Evolutionary conservation across 2,113 vertebrate genomes (phyloP).

Genomic region (Gobius niger): DNA sequence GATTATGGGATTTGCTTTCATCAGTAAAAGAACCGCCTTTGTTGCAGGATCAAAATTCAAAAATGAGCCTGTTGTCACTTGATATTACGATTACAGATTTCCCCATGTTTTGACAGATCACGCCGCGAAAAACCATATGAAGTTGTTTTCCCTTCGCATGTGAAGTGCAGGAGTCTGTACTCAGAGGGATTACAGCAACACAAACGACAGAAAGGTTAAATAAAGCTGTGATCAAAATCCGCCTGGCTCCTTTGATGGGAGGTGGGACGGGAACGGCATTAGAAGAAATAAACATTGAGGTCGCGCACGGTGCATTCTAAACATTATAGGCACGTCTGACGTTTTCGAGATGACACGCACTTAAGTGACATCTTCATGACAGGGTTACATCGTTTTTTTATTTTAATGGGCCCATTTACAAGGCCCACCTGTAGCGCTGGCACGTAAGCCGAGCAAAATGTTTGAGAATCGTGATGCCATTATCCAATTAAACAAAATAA

Average conservation of each 20-base stretch:
- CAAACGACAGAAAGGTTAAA: slow-evolving; percentile 51
- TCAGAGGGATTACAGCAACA: slow-evolving; percentile 55
- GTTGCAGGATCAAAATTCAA: slow-evolving; percentile 38
- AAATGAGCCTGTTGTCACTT: slow-evolving; percentile 39
- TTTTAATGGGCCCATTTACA: slow-evolving; percentile 6
- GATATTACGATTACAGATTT: slow-evolving; percentile 50
- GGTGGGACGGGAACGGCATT: slow-evolving; percentile 26
- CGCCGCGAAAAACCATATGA: slow-evolving; percentile 38
- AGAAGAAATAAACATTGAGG: slow-evolving; percentile 38
- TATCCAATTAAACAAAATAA: not conserved
- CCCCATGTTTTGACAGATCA: slow-evolving; percentile 59
- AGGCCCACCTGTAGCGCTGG: slow-evolving; percentile 18
- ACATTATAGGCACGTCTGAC: slow-evolving; percentile 19
- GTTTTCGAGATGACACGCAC: not conserved
- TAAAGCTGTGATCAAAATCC: slow-evolving; percentile 58
- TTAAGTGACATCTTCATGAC: slow-evolving; percentile 1
- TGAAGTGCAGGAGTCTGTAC: slow-evolving; percentile 56
- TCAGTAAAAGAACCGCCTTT: slow-evolving; percentile 34
- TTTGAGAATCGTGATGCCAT: not conserved
- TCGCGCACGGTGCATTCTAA: slow-evolving; percentile 16
- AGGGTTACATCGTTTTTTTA: slow-evolving; percentile 2
- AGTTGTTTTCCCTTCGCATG: slow-evolving; percentile 52
- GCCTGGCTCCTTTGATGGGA: slow-evolving; percentile 34
- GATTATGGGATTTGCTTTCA: slow-evolving; percentile 42
- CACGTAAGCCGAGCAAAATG: slow-evolving; percentile 13